Evolutionary conservation across 2,797 vertebrate species (phyloP).

Genomic region (Spinus olivaceus): DNA sequence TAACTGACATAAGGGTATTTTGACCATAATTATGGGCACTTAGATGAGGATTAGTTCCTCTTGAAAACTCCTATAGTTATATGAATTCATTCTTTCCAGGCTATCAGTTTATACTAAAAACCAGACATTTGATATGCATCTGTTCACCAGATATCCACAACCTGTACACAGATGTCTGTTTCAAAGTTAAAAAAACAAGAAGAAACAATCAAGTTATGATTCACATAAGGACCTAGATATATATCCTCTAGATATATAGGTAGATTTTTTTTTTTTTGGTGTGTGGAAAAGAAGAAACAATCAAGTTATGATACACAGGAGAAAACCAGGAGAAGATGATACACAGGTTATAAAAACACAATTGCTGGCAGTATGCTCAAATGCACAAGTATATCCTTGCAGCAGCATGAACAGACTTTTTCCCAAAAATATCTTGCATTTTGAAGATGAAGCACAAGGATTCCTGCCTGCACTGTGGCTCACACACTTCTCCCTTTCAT

Average conservation of each 20-base stretch:
- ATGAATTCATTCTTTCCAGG: neutral
- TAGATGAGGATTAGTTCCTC: neutral
- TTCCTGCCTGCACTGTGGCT: neutral
- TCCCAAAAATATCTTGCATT: neutral
- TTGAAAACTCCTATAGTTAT: neutral
- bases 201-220: no score
- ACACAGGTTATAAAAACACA: neutral
- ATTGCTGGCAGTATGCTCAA: neutral
- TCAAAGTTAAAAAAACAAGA: neutral
- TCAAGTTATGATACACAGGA: neutral
- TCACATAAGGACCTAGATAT: no score
- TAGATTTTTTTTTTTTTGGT: neutral
- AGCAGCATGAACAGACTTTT: neutral
- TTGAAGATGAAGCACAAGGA: neutral
- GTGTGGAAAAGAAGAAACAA: neutral
- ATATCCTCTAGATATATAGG: no score
- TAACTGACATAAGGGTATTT: neutral
- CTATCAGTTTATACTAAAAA: neutral
- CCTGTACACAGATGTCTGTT: neutral
- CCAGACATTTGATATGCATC: neutral
- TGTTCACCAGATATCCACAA: neutral
- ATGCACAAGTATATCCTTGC: neutral
- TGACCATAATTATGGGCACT: neutral
- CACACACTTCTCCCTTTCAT: rapidly evolving
- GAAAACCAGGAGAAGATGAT: neutral